Evolutionary conservation across 2,113 vertebrate genomes (phyloP).

Genomic region (Psilopsiagon aurifrons): DNA sequence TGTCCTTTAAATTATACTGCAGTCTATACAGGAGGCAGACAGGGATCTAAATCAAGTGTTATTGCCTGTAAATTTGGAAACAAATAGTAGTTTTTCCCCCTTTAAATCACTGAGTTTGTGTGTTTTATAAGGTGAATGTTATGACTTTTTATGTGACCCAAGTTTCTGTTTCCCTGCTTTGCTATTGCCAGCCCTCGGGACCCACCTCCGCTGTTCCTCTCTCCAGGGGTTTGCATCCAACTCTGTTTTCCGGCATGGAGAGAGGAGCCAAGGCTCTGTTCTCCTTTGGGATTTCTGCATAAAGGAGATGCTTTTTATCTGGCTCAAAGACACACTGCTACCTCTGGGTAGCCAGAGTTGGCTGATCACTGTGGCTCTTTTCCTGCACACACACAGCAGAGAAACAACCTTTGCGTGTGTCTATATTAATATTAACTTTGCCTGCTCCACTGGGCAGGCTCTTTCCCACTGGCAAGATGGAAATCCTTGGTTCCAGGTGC

Average conservation of each 20-base stretch:
- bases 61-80: constrained; percentile 80
- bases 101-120: constrained; percentile 71
- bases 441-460: neutral
- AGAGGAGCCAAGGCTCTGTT: neutral
- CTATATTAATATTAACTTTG: fast-evolving
- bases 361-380: fast-evolving
- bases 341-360: fast-evolving
- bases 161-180: neutral
- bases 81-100: constrained; percentile 75
- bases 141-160: neutral
- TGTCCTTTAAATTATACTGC: constrained; percentile 79
- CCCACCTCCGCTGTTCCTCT: fast-evolving
- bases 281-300: neutral
- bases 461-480: fast-evolving
- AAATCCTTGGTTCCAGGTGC: neutral
- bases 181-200: fast-evolving
- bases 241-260: fast-evolving
- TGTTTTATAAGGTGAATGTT: constrained; percentile 62
- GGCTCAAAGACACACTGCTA: fast-evolving
- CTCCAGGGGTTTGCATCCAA: fast-evolving
- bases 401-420: fast-evolving
- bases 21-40: constrained; percentile 76
- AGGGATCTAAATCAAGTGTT: constrained; percentile 77
- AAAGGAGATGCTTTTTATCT: neutral
- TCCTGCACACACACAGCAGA: fast-evolving